phyloP scores from a whole-genome alignment of 1,140 invertebrate species.

The Brachionus plicatilis region DNA sequence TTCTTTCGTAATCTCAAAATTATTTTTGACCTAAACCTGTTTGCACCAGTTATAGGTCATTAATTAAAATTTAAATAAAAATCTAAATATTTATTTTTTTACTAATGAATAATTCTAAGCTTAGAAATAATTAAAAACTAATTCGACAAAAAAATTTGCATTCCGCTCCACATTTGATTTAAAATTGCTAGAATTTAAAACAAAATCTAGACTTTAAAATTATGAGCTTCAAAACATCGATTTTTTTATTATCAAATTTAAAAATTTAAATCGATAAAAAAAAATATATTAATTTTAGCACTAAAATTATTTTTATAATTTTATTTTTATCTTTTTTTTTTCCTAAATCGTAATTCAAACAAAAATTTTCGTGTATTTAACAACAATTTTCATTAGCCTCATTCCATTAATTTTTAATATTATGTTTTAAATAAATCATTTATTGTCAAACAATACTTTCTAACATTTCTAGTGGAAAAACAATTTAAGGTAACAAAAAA shows the following conservation, averaged over 20 bases:
- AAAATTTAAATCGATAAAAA: neutral
- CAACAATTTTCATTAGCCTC: neutral
- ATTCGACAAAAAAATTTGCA: neutral
- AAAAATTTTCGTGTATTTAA: neutral
- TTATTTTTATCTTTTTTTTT: neutral
- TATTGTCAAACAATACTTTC: no score
- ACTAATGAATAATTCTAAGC: neutral
- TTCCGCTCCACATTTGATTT: neutral
- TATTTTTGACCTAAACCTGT: neutral
- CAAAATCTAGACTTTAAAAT: neutral
- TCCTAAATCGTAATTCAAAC: neutral
- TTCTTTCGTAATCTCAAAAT: no score
- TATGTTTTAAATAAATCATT: neutral
- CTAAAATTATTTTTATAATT: neutral
- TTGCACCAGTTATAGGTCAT: neutral
- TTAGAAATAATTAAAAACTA: neutral
- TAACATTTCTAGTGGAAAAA: neutral
- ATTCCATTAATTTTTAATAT: neutral
- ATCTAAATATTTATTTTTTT: neutral
- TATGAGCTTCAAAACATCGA: neutral
- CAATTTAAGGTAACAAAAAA: neutral
- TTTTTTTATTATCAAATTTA: neutral
- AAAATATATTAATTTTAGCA: neutral
- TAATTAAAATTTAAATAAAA: neutral
- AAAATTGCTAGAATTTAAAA: no score